Percentiles rank a stretch among this genome's conserved stretches.
phyloP scores from a whole-genome alignment of 2,888 invertebrate genomes.

The Drosophila demipolita region DNA sequence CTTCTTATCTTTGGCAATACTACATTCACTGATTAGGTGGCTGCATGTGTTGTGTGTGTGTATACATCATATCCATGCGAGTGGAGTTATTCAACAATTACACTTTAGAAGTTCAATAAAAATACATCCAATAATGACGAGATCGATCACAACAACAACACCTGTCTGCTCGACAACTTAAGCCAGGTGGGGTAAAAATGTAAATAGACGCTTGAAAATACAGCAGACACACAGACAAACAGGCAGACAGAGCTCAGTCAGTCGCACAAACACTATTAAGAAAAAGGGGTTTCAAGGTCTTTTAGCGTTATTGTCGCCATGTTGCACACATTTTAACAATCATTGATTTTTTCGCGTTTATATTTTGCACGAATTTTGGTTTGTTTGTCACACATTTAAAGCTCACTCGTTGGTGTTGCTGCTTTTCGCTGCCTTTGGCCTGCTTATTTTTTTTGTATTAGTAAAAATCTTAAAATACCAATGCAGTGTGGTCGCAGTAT shows the following conservation, averaged over 20 bases:
- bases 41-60: conserved; percentile 38
- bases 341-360: conserved; percentile 62
- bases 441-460: conserved; percentile 37
- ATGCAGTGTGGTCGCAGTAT: conserved; percentile 37
- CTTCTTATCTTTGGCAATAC: conserved; percentile 71
- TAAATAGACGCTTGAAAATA: conserved; percentile 67
- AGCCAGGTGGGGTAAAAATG: conserved; percentile 75
- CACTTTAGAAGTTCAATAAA: conserved; percentile 33
- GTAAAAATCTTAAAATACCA: conserved; percentile 60
- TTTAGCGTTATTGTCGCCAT: conserved; percentile 27
- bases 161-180: conserved; percentile 62
- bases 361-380: conserved; percentile 46
- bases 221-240: conserved; percentile 24
- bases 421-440: conserved; percentile 48
- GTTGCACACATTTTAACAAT: conserved; percentile 35
- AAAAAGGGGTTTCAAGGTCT: conserved; percentile 61
- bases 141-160: conserved; percentile 48
- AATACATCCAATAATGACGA: conserved; percentile 27
- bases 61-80: not conserved
- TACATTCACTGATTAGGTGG: conserved; percentile 60
- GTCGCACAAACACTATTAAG: conserved; percentile 9
- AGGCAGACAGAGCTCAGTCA: conserved; percentile 1
- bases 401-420: conserved; percentile 62
- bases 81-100: conserved; percentile 55
- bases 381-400: conserved; percentile 49